Base-by-base conservation (phyloP, 2,113 vertebrate genomes). In the Furnarius figulus region DNA sequence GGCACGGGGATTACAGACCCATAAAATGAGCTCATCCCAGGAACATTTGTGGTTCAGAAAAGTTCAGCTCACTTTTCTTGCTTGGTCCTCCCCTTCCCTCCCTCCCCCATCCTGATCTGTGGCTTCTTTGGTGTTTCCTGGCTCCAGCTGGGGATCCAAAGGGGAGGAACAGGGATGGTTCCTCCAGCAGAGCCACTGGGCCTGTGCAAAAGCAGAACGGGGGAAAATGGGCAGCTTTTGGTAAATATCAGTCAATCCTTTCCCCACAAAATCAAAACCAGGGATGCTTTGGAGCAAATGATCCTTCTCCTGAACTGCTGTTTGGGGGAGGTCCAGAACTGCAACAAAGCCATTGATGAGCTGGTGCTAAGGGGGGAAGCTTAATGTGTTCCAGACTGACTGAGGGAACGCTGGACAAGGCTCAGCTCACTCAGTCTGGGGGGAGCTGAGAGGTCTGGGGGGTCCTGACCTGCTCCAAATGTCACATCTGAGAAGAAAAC, bases 61-160 rank as follows among this genome's bases (percentile, higher is more conserved):
- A 91, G 76, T 40, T 81, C 93, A 77, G 5, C 62, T 81, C 78
- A 56, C 42, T 46, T 75, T 59, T 56, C 65, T 89, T 86, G 39
- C 81, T 83, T 52, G 17, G 80, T 52, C 56, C 42, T 25, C 73
- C 73, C 78, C 12, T 52, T 28, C 70, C 63, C 72, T 70, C 56
- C 75, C 63, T 71, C 53, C 72, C 40, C 63, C 23, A 42, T 62
- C 93, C 87, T 56, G 10, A 59, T 80, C 30, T 79, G 87, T 85
- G 95, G 93, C 74, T 95, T 8, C 85, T 93, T 72, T 82, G 90
- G 85, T 42, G 93, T 91, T 95, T 91, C 70, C 84, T 49, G 70
- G 87, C 90, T 89, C 90, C 81, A 72, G 90, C 73, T 72, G 87
- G 75, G 93, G 93, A 97, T 95, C 93, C 91, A 75, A 79, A 71